A percentile compares a stretch with the other conserved stretches of the same genome.
These are phyloP conservation scores for Enteromius afrohamiltoni DNA, from an alignment of 2,797 vertebrate species.

Conservation along the genomic window DNA sequence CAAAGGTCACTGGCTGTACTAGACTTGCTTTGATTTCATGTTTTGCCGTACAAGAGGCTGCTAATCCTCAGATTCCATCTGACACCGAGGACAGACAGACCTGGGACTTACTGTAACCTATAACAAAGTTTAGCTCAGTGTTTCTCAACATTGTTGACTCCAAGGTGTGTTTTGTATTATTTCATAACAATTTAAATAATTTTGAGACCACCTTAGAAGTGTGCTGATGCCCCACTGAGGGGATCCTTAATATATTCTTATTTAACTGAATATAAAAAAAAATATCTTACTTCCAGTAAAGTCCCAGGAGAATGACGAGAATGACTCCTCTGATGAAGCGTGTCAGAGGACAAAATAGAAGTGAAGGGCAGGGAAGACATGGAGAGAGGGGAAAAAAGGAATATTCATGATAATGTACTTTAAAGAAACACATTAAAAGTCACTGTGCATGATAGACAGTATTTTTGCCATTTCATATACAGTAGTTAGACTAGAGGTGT, in stretches of 20 bases:
- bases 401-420: neutral
- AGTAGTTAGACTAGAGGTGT: neutral
- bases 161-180: neutral
- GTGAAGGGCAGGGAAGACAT: neutral
- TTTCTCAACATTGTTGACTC: neutral
- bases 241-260: neutral
- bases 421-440: neutral
- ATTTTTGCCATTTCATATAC: neutral
- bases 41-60: conserved; percentile 35
- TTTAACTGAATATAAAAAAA: neutral
- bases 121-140: neutral
- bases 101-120: conserved; percentile 17
- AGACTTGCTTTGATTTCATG: conserved; percentile 51
- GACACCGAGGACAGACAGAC: neutral
- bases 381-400: neutral
- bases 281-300: conserved; percentile 81
- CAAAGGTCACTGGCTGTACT: conserved; percentile 47
- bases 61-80: conserved; percentile 31
- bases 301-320: conserved; percentile 81
- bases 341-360: conserved; percentile 24
- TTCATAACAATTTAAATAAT: neutral
- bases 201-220: neutral
- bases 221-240: neutral
- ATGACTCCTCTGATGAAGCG: conserved; percentile 79
- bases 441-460: neutral